Evolutionary conservation across 2,888 invertebrate species (phyloP).

Genomic region (Torymus tubicola): DNA sequence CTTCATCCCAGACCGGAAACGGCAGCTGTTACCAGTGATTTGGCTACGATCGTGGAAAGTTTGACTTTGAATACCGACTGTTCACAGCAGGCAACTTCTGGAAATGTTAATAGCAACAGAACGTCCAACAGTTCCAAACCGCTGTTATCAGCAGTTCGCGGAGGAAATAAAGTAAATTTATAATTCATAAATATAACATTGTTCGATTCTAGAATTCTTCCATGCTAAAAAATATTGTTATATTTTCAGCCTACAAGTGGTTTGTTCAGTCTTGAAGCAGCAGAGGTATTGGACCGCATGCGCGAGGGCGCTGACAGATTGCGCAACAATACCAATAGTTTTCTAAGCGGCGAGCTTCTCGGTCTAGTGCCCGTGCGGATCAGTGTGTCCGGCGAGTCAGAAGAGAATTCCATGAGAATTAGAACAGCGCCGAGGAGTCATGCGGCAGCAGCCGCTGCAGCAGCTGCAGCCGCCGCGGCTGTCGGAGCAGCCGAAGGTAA

Average conservation of each 20-base stretch:
- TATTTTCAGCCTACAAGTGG: constrained; percentile 66
- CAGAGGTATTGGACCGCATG: constrained; percentile 83
- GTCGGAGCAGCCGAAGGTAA: constrained; percentile 67
- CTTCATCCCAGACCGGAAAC: constrained; percentile 81
- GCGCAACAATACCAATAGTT: constrained; percentile 88
- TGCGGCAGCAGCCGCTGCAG: constrained; percentile 70
- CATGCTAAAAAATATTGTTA: background rate
- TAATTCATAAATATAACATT: background rate
- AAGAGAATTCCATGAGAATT: constrained; percentile 72
- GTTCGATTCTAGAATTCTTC: too few relatives aligned
- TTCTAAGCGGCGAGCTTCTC: constrained; percentile 84
- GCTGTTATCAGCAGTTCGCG: constrained; percentile 70
- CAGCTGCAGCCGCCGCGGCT: constrained; percentile 61
- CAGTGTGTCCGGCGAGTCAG: constrained; percentile 73
- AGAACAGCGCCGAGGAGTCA: constrained; percentile 71
- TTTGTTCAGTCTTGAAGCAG: constrained; percentile 77
- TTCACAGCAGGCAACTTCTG: constrained; percentile 73
- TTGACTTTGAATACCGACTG: constrained; percentile 80
- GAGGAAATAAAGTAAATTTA: constrained; percentile 71
- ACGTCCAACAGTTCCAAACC: constrained; percentile 74
- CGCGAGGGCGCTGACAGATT: constrained; percentile 84
- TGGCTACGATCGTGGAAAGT: constrained; percentile 92
- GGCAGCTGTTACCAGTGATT: constrained; percentile 80
- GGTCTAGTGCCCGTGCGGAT: constrained; percentile 79
- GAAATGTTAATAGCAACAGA: constrained; percentile 81